Percentiles rank a stretch among this genome's conserved stretches.
phyloP scores from a whole-genome alignment of 1,140 invertebrate species.

The Meloidogyne hapla region DNA sequence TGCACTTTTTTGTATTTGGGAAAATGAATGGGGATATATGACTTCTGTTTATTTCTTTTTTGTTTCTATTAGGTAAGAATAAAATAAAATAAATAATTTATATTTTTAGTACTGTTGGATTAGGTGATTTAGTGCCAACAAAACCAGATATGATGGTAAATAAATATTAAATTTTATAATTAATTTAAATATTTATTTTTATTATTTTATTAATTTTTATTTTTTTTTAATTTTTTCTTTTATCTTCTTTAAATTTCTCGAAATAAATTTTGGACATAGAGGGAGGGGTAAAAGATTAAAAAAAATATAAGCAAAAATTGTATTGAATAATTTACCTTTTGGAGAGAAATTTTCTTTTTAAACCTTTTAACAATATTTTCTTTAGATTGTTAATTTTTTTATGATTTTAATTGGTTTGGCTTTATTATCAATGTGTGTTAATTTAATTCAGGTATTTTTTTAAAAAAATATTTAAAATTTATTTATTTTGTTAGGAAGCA shows the following conservation, averaged over 20 bases:
- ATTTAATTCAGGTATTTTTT: slow-evolving; percentile 51
- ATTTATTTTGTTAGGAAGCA: slow-evolving; percentile 32
- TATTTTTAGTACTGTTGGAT: slow-evolving; percentile 57
- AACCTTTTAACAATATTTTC: no score
- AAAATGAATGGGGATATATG: slow-evolving; percentile 57
- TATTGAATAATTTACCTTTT: no score
- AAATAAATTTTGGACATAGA: no score
- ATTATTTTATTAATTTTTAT: no score
- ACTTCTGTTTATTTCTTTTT: slow-evolving; percentile 63
- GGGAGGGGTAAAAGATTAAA: no score
- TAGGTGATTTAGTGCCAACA: slow-evolving; percentile 59
- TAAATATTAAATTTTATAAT: slow-evolving; percentile 12
- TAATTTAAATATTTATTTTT: neutral
- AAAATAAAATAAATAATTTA: neutral
- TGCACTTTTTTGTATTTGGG: slow-evolving; percentile 60
- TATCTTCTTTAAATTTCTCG: no score
- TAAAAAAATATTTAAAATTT: neutral
- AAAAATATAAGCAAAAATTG: no score
- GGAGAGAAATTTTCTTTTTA: no score
- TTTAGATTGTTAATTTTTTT: slow-evolving; percentile 54
- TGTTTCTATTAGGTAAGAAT: slow-evolving; percentile 57
- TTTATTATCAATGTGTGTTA: slow-evolving; percentile 63
- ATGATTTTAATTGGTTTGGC: slow-evolving; percentile 62
- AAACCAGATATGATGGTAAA: slow-evolving; percentile 61
- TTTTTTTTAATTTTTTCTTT: no score